A percentile compares a stretch with the other conserved stretches of the same genome.
Conservation (phyloP, 2,113 vertebrate species). For the Dasypus novemcinctus region DNA sequence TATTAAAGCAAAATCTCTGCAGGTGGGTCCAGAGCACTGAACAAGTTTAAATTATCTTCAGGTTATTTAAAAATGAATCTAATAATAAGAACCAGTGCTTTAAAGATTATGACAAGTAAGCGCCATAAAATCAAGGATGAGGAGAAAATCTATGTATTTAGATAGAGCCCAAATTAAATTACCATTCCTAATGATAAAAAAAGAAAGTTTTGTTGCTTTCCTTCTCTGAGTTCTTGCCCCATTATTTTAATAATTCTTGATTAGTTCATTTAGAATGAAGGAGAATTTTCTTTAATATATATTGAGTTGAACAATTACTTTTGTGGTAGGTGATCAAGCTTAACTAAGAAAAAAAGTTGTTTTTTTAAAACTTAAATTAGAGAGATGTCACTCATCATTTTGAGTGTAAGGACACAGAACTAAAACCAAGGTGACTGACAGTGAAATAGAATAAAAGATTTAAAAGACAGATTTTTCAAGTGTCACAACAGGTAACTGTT, state of each 20-base stretch:
- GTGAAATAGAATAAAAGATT: neutral
- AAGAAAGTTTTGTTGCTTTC: neutral
- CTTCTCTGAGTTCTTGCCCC: neutral
- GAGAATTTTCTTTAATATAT: constrained; percentile 3
- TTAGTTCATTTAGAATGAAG: neutral
- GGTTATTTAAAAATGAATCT: neutral
- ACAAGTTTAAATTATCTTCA: neutral
- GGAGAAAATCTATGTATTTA: neutral
- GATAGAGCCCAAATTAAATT: neutral
- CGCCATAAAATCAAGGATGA: neutral
- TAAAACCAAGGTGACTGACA: neutral
- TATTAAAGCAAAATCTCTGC: neutral
- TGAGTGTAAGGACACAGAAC: neutral
- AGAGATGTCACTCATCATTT: neutral
- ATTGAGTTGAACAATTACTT: neutral
- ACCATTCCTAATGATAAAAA: neutral
- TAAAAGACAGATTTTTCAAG: neutral
- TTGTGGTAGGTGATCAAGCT: neutral
- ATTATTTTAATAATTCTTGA: constrained; percentile 40
- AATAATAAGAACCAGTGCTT: neutral
- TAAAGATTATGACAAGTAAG: neutral
- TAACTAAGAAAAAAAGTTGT: neutral
- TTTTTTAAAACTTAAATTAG: neutral
- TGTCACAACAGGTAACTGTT: neutral
- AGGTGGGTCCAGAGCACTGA: neutral